phyloP scores from a whole-genome alignment of 2,113 vertebrate genomes.

The Podarcis muralis region DNA sequence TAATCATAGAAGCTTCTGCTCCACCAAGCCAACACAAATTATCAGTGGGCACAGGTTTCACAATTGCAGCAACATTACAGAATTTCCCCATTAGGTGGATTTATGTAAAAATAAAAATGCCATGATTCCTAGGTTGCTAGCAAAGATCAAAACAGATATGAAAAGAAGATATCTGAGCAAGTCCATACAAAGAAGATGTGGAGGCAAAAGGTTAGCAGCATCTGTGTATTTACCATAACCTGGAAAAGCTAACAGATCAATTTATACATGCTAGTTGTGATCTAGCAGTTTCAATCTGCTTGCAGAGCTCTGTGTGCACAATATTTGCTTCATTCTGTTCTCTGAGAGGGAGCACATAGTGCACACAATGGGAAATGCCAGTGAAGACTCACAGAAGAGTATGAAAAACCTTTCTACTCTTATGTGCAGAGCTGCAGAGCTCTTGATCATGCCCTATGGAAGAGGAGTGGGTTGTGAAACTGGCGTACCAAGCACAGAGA shows the following conservation, averaged over 20 bases:
- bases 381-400: neutral
- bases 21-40: neutral
- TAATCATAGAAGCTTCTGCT: neutral
- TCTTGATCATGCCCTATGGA: neutral
- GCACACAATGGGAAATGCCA: neutral
- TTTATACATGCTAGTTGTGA: neutral
- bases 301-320: neutral
- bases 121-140: neutral
- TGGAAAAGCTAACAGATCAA: neutral
- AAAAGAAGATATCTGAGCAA: neutral
- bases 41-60: neutral
- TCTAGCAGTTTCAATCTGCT: neutral
- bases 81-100: neutral
- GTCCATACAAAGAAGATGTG: neutral
- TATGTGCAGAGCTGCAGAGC: neutral
- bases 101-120: neutral
- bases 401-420: neutral
- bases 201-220: neutral
- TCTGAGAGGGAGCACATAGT: neutral
- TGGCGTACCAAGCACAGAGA: conserved; percentile 1
- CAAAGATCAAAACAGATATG: neutral
- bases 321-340: neutral
- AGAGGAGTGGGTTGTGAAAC: neutral
- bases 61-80: neutral
- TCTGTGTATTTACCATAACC: neutral